phyloP scores from a whole-genome alignment of 37 sponge, comb jelly and placozoan genomes.

The Chondrosia reniformis region DNA sequence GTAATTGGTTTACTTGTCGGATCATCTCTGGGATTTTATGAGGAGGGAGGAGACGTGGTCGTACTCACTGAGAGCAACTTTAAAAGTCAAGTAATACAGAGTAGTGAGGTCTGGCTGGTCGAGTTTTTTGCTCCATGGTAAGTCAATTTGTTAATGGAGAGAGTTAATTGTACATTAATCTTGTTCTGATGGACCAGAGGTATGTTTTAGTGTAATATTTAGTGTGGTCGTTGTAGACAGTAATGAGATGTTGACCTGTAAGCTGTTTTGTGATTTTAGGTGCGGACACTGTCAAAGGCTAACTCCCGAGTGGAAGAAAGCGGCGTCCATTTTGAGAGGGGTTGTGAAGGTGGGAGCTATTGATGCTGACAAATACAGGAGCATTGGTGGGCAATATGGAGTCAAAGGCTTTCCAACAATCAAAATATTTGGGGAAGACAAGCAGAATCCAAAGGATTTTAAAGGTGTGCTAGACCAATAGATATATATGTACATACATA shows the following conservation, averaged over 20 bases:
- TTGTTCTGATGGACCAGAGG: too few relatives aligned
- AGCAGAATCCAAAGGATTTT: slow-evolving; percentile 86
- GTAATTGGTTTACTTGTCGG: too few relatives aligned
- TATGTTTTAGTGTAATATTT: neutral
- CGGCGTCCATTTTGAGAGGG: slow-evolving; percentile 58
- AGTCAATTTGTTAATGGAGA: too few relatives aligned
- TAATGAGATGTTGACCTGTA: neutral
- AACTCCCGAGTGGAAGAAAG: slow-evolving; percentile 96
- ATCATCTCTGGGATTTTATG: slow-evolving; percentile 83
- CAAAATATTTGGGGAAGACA: slow-evolving; percentile 96
- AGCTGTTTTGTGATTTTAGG: slow-evolving; percentile 38
- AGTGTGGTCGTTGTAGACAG: neutral
- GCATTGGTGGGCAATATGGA: slow-evolving; percentile 73
- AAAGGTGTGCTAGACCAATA: slow-evolving; percentile 39
- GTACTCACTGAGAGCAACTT: slow-evolving; percentile 87
- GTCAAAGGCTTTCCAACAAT: slow-evolving; percentile 95
- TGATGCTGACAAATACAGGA: slow-evolving; percentile 78
- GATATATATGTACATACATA: too few relatives aligned
- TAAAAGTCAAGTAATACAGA: slow-evolving; percentile 65
- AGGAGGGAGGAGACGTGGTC: slow-evolving; percentile 65
- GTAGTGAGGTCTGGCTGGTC: slow-evolving; percentile 88
- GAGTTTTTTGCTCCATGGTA: slow-evolving; percentile 99
- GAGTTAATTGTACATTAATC: too few relatives aligned
- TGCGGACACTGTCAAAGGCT: slow-evolving; percentile 97
- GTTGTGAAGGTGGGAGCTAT: slow-evolving; percentile 92